These are phyloP conservation scores for Excalfactoria chinensis DNA, from an alignment of 2,113 vertebrate genomes.

Conservation along the genomic window DNA sequence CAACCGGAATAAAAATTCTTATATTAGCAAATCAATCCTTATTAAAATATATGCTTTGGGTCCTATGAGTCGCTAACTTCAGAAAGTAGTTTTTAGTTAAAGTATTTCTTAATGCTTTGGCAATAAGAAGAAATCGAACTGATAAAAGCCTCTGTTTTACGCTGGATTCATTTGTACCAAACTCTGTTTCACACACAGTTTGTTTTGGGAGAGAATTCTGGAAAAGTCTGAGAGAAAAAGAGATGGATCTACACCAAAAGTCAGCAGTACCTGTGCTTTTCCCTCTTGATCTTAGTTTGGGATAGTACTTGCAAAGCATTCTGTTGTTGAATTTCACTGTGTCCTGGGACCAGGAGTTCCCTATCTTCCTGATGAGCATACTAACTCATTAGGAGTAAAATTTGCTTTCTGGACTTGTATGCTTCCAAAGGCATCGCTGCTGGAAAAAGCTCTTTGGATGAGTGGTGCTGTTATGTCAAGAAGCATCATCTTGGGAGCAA, in stretches of 20 bases:
- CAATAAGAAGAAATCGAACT: neutral
- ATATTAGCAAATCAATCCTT: neutral
- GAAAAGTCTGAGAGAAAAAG: neutral
- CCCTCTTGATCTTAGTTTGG: neutral
- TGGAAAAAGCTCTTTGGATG: neutral
- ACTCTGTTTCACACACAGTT: neutral
- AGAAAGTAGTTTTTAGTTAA: neutral
- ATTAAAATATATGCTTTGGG: neutral
- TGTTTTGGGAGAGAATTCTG: neutral
- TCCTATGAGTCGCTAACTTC: neutral
- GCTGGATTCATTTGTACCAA: neutral
- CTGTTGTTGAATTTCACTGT: neutral
- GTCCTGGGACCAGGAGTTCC: neutral
- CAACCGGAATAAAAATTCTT: neutral
- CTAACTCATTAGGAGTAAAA: neutral
- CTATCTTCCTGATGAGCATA: fast-evolving
- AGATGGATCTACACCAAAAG: neutral
- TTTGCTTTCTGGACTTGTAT: neutral
- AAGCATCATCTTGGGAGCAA: neutral
- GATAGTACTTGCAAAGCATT: neutral
- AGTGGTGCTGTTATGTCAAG: neutral
- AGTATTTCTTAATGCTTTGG: neutral
- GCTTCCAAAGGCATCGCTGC: neutral
- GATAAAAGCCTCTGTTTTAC: neutral
- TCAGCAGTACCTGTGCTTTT: neutral